Evolutionary conservation across 2,888 invertebrate species (phyloP), one percentile per base, ranked within the genome.

Genomic region (Zele albiditarsus): DNA sequence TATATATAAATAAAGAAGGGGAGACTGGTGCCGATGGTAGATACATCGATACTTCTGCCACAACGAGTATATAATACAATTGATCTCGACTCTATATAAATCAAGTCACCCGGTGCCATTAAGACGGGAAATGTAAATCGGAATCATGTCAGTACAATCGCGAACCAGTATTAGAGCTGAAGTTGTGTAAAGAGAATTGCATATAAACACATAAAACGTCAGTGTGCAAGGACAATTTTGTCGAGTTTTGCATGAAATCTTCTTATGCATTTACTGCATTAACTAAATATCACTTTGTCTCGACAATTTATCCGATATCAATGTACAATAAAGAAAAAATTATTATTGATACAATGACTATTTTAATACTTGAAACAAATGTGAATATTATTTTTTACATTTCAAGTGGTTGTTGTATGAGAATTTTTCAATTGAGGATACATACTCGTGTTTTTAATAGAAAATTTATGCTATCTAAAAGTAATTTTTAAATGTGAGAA

Each of bases 41-140:
- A 71, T 42, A 60, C 31, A 71, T 71, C 25, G 69, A 69, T 78
- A 46, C 60, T 68, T 72, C 20, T 57, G 46, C 49, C 53, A 53
- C 27, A 28, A 53, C 33, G 49, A 46, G 60, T 62, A 57, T 58
- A 74, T 60, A 57, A 53, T 62, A 69, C 68, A 69, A 69, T 69
- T 31, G 68, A 69, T 69, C 57, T 70, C 25, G 16, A 33, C 23
- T 69, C 27, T 77, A 77, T 75, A 79, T 79, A 79, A 79, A 79
- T 79, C 79, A 79, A 79, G 71, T 76, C 62, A 74, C 71, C 69
- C 75, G 73, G 73, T 79, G 77, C 79, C 76, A 79, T 79, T 79
- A 79, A 76, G 73, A 76, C 75, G 75, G 78, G 77, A 77, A 79
- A 79, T 79, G 79, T 79, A 79, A 79, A 79, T 79, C 77, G 78